Evolutionary conservation across 2,888 invertebrate genomes (phyloP).

Genomic region (Caenorhabditis doughertyi): DNA sequence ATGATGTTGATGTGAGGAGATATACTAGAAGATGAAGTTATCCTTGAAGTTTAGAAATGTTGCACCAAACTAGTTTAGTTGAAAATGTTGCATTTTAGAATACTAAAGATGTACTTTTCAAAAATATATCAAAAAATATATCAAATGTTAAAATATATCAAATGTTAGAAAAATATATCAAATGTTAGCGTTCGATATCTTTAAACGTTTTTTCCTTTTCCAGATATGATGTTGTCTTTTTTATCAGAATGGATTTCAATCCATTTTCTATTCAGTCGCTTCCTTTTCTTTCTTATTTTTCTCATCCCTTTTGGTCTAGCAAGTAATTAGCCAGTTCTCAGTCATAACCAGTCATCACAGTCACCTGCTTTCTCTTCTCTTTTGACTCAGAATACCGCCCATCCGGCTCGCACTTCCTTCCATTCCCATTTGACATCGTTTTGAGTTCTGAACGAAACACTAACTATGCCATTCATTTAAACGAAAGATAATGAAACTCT

Average conservation of each 20-base stretch:
- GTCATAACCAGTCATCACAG: constrained; percentile 5
- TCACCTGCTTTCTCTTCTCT: neutral
- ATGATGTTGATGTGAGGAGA: constrained; percentile 3
- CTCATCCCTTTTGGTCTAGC: no score
- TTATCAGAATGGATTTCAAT: no score
- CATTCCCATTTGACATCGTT: constrained; percentile 6
- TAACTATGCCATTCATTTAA: constrained; percentile 36
- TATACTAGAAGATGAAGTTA: neutral
- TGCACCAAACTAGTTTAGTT: constrained; percentile 2
- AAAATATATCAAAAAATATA: neutral
- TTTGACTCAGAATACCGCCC: neutral
- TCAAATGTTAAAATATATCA: neutral
- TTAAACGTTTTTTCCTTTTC: no score
- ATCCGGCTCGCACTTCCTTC: constrained; percentile 1
- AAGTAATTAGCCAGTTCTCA: neutral
- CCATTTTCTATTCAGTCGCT: neutral
- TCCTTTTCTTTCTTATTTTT: neutral
- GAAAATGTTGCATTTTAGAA: constrained; percentile 4
- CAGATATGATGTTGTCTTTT: no score
- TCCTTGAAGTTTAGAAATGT: constrained; percentile 17
- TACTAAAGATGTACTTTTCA: constrained; percentile 5
- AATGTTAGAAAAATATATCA: no score
- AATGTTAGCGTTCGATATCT: no score
- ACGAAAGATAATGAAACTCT: neutral
- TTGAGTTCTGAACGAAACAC: constrained; percentile 21